phyloP scores from a whole-genome alignment of 2,797 vertebrate genomes.

The Rhabdomys pumilio region DNA sequence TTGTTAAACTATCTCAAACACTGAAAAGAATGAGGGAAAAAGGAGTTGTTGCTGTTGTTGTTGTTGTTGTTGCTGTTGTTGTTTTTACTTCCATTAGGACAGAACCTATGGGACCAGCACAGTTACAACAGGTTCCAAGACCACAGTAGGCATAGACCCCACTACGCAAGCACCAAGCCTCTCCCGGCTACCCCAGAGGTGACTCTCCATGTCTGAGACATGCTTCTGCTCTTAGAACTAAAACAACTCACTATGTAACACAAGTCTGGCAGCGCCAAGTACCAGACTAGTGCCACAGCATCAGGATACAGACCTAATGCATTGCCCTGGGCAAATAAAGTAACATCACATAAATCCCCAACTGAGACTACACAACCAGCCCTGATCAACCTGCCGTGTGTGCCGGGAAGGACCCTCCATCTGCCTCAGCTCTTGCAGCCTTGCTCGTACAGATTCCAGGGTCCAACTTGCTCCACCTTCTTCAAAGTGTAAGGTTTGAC shows the following conservation, averaged over 20 bases:
- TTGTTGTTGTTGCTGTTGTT: neutral
- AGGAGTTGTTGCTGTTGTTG: neutral
- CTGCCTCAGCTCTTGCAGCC: neutral
- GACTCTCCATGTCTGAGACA: neutral
- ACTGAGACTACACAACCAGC: neutral
- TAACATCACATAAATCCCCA: neutral
- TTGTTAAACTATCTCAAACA: conserved; percentile 2
- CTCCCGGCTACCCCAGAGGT: neutral
- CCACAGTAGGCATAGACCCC: neutral
- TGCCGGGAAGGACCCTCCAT: neutral
- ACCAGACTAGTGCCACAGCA: neutral
- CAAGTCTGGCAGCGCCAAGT: neutral
- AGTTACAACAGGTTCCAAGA: neutral
- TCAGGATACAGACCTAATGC: neutral
- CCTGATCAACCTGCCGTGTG: too few species aligned
- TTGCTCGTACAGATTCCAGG: neutral
- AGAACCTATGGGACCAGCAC: neutral
- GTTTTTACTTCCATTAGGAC: neutral
- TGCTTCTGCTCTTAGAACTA: neutral
- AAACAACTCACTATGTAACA: neutral
- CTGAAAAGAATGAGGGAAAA: neutral
- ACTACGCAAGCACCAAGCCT: fast-evolving
- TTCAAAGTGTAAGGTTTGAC: neutral
- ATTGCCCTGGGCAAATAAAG: neutral
- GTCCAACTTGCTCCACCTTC: neutral